Evolutionary conservation across 2,113 vertebrate species (phyloP).

Genomic region (Nesogale talazaci): DNA sequence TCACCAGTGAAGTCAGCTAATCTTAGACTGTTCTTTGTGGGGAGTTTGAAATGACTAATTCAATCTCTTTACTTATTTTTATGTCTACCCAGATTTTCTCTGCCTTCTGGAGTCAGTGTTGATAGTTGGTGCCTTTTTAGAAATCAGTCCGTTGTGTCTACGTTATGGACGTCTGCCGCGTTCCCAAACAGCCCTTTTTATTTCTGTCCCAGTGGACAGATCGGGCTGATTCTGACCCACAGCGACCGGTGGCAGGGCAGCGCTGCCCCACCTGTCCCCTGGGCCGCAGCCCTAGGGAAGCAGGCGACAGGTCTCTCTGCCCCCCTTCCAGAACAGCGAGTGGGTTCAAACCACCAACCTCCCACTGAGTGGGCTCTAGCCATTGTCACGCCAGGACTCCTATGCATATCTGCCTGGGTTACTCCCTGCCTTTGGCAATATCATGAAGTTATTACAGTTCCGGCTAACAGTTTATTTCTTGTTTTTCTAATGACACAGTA

Average conservation of each 20-base stretch:
- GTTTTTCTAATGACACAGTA: slow-evolving; percentile 13
- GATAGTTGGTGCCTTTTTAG: slow-evolving; percentile 7
- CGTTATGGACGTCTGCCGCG: background rate
- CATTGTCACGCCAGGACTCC: background rate
- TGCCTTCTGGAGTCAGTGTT: background rate
- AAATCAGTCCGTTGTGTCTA: background rate
- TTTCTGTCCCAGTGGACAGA: background rate
- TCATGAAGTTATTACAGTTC: slow-evolving; percentile 8
- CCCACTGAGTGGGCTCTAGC: background rate
- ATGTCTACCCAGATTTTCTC: background rate
- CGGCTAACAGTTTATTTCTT: background rate
- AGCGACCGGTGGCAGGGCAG: background rate
- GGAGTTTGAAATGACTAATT: background rate
- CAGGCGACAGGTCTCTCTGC: background rate
- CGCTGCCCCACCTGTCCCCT: no score
- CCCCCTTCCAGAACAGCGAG: background rate
- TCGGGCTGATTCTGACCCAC: background rate
- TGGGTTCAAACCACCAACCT: background rate
- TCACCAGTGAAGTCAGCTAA: background rate
- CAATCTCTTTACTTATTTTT: background rate
- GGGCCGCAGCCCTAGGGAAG: background rate
- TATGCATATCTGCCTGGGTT: background rate
- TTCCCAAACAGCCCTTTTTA: background rate
- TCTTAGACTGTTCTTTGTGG: background rate
- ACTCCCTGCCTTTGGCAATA: background rate